Evolutionary conservation across 2,113 vertebrate genomes (phyloP).

Genomic region (Mormoops blainvillei): DNA sequence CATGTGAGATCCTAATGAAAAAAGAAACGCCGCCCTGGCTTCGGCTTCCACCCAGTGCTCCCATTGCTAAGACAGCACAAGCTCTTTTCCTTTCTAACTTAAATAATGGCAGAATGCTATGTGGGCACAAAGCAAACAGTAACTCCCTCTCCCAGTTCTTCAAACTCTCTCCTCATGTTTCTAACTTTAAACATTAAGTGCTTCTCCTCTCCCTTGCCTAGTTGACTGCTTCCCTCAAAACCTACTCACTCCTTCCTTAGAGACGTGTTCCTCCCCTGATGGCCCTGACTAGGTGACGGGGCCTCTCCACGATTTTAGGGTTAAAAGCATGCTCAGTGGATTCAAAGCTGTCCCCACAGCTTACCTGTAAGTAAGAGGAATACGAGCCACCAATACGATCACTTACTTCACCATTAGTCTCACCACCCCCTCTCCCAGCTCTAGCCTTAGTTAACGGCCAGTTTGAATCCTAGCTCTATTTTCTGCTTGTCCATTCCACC

Average conservation of each 20-base stretch:
- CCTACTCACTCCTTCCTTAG: not conserved
- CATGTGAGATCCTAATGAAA: not conserved
- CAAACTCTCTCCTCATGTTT: not conserved
- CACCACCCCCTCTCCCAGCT: not conserved
- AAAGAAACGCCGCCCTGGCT: not conserved
- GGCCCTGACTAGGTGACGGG: not conserved
- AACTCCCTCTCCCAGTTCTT: not conserved
- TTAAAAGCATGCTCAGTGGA: not conserved
- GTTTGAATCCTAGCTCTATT: not conserved
- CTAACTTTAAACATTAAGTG: not conserved
- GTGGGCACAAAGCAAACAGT: not conserved
- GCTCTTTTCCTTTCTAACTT: not conserved
- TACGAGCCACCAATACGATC: too few relatives aligned
- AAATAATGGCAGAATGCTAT: not conserved
- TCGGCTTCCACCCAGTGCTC: not conserved
- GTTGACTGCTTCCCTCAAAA: not conserved
- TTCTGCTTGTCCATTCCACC: not conserved
- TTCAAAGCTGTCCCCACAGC: not conserved
- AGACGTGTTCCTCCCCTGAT: not conserved
- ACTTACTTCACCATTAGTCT: not conserved
- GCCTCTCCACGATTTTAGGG: not conserved
- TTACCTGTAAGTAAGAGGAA: not conserved
- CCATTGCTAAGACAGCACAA: not conserved
- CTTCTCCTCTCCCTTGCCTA: not conserved
- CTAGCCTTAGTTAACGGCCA: not conserved